Conservation (phyloP, 1,140 invertebrate species). For the Pseudomyrmex sp. region DNA sequence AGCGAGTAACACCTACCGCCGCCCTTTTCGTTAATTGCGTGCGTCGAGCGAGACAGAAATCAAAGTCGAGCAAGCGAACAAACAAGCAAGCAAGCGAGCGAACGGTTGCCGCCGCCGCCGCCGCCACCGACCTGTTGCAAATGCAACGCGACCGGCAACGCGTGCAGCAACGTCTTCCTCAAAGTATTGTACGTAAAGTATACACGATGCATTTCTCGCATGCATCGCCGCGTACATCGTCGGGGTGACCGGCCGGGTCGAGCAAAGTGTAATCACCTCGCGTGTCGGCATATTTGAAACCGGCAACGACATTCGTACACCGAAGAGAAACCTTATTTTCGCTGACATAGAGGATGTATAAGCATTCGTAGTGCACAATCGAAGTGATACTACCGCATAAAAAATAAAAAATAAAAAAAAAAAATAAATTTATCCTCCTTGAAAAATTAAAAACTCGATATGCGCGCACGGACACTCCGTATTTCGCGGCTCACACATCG, state of each 20-base stretch:
- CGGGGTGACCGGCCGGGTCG: not conserved
- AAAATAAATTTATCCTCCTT: too few relatives aligned
- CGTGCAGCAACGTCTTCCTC: constrained; percentile 54
- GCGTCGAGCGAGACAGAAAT: constrained; percentile 47
- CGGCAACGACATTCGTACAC: not conserved
- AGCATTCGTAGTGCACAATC: too few relatives aligned
- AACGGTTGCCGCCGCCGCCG: not conserved
- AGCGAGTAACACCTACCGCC: not conserved
- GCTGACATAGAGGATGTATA: too few relatives aligned
- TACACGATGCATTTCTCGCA: constrained; percentile 24
- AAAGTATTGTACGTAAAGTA: not conserved
- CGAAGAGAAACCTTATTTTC: too few relatives aligned
- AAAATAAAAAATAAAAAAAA: too few relatives aligned
- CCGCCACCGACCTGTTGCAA: constrained; percentile 48
- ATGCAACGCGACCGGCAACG: constrained; percentile 47
- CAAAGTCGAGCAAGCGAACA: constrained; percentile 34
- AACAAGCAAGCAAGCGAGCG: not conserved
- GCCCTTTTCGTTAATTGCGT: constrained; percentile 54
- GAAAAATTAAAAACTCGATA: too few relatives aligned
- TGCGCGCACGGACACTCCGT: not conserved
- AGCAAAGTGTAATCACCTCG: constrained; percentile 16
- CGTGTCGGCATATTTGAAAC: constrained; percentile 11
- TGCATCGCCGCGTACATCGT: not conserved
- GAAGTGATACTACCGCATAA: too few relatives aligned
- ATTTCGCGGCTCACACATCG: not conserved